Conservation (phyloP, 2,888 invertebrate species). For the Andrena praecox region DNA sequence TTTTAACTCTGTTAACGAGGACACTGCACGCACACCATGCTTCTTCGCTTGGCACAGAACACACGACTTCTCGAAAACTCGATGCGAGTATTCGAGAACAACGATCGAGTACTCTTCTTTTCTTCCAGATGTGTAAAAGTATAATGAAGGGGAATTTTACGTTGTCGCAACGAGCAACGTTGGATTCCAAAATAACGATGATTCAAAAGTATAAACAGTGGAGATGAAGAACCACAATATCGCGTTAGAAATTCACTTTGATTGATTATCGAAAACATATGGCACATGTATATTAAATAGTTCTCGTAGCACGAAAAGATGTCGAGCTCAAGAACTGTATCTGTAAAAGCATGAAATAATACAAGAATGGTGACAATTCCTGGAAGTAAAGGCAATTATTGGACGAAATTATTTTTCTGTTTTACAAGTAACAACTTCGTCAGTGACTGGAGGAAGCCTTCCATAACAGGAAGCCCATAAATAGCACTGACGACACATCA, state of each 20-base stretch:
- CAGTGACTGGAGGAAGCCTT: background rate
- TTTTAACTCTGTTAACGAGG: background rate
- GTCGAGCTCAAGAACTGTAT: background rate
- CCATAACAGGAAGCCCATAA: background rate
- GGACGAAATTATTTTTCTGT: background rate
- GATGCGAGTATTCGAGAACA: background rate
- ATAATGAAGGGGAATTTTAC: background rate
- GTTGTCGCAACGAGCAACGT: background rate
- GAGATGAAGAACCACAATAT: background rate
- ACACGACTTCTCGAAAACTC: background rate
- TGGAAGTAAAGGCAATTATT: background rate
- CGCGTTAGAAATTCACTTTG: background rate
- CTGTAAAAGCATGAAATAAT: background rate
- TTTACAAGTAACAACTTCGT: background rate
- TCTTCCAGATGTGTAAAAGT: background rate
- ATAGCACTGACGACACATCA: background rate
- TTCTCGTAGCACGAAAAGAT: background rate
- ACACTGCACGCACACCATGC: background rate
- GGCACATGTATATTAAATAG: background rate
- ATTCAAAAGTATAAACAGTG: too few relatives aligned
- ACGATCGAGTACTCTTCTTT: background rate
- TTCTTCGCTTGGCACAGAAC: constrained; percentile 5
- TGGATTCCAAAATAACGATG: background rate
- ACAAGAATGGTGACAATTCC: background rate
- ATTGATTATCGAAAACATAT: background rate